Conservation (phyloP, 2,797 vertebrate genomes). For the Leontocebus nigricollis region DNA sequence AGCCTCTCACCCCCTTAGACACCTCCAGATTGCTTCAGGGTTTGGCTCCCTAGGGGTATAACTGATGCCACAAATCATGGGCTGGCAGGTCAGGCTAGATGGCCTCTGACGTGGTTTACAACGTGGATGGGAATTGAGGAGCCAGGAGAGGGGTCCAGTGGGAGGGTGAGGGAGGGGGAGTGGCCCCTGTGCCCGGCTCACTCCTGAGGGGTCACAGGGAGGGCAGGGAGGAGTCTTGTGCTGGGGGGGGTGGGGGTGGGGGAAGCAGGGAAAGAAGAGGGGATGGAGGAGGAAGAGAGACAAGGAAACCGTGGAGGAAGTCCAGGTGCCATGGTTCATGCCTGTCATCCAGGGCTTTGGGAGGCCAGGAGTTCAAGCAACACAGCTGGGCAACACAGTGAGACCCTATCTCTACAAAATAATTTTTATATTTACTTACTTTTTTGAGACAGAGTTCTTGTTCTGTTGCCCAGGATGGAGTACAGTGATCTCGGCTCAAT, state of each 20-base stretch:
- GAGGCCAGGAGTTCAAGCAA: neutral
- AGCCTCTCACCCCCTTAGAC: neutral
- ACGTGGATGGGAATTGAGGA: neutral
- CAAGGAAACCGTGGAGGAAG: neutral
- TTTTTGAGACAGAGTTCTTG: neutral
- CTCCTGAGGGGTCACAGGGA: constrained; percentile 29
- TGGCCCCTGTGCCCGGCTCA: neutral
- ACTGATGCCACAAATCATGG: constrained; percentile 62
- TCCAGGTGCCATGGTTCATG: neutral
- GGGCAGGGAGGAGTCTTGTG: neutral
- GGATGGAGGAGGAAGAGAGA: neutral
- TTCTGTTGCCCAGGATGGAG: neutral
- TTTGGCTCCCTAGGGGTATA: constrained; percentile 19
- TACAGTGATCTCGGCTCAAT: neutral
- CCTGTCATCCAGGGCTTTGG: neutral
- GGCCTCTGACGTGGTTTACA: constrained; percentile 50
- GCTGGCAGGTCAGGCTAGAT: constrained; percentile 44
- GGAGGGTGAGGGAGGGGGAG: neutral
- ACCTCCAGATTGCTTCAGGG: constrained; percentile 13
- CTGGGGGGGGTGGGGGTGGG: neutral
- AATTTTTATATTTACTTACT: neutral
- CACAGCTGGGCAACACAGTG: neutral
- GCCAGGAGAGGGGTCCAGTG: neutral
- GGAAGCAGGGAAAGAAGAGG: neutral
- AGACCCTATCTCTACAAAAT: neutral